phyloP scores from a whole-genome alignment of 2,113 vertebrate genomes.

The Bostrychus sinensis region DNA sequence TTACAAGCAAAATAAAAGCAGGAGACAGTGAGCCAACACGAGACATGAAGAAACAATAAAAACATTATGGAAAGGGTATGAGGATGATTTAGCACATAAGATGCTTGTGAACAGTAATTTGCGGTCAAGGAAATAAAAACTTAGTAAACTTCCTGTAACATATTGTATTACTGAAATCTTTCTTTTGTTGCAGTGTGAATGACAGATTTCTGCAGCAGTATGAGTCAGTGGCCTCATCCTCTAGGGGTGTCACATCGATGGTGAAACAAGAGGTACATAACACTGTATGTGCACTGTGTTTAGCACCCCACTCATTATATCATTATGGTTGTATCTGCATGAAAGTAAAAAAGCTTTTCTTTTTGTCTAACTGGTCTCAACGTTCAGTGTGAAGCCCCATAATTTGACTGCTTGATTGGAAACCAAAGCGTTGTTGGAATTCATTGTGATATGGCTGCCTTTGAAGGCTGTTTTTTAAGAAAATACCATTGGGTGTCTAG shows the following conservation, averaged over 20 bases:
- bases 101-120: constrained; percentile 10
- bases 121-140: no score
- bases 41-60: constrained; percentile 47
- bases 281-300: not conserved
- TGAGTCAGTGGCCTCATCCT: constrained; percentile 34
- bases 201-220: constrained; percentile 59
- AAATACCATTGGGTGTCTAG: constrained; percentile 63
- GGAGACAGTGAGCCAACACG: constrained; percentile 36
- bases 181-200: constrained; percentile 50
- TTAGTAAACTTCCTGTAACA: no score
- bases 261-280: constrained; percentile 54
- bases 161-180: not conserved
- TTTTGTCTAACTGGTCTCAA: constrained; percentile 21
- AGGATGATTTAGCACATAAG: no score
- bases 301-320: not conserved
- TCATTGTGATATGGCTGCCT: constrained; percentile 56
- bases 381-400: constrained; percentile 44
- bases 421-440: constrained; percentile 41
- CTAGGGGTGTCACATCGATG: constrained; percentile 51
- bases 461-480: constrained; percentile 64
- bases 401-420: constrained; percentile 56
- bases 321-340: not conserved
- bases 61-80: constrained; percentile 22
- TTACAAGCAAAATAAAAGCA: constrained; percentile 37
- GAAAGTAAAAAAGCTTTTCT: not conserved